Base-by-base conservation (phyloP, 2,113 vertebrate genomes). In the Falcunculus frontatus region DNA sequence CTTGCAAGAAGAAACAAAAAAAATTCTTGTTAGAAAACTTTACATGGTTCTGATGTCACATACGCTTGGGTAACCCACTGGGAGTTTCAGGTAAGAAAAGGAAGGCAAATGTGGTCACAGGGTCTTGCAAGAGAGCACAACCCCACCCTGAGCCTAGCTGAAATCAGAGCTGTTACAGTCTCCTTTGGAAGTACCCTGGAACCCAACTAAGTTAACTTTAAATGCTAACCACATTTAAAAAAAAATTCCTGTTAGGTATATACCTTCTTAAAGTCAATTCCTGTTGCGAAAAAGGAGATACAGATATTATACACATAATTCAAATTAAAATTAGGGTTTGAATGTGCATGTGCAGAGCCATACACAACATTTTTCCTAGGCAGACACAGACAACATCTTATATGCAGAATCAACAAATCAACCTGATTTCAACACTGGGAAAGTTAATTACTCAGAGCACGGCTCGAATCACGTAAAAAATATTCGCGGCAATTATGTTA, bases 391-490 rank as follows among this genome's bases (percentile, higher is more conserved):
- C 82, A 93, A 80, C 55, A 83, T 53, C 63, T 92, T 49, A 53
- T 9, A 82, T 18, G 79, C 80, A 93, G 69, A 89, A 95, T 87
- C 76, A 96, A 95, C 89, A 84, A 93, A 92, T 93, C 86, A 92
- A 77, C 59, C 68, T 44, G 94, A 91, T 92, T 97, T 95, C 92
- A 89, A 89, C 87, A 91, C 67, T 42, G 69, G 67, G 16, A 41
- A 91, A 87, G 81, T 68, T 73, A 91, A 92, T 89, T 87, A 92
- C 50, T 67, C 75, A 25, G 68, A 92, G 72, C 49, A 73, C 0
- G 0, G n/a, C 49, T 62, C 13, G 7, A 90, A 90, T 88, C 11
- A 14, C 10, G 1, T 73, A 57, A 85, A 52, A 93, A 62, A 39
- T 50, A 80, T 35, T 35, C 15, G 22, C 80, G 81, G 80, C 73